Evolutionary conservation across 1,140 invertebrate genomes (phyloP).

Genomic region (Drosophila gunungcola): DNA sequence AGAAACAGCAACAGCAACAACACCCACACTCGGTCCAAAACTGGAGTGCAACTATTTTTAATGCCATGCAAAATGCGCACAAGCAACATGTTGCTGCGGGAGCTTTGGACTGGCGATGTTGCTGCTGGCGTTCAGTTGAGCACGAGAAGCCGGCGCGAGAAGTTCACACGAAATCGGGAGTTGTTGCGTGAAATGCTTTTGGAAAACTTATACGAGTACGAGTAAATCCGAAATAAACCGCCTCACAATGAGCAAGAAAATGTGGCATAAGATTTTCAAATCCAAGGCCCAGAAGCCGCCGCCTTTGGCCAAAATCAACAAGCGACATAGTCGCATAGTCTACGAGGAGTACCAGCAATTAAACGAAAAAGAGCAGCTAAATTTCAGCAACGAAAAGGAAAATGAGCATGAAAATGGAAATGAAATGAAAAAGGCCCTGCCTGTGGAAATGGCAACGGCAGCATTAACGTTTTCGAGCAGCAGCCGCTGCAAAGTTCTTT

Average conservation of each 20-base stretch:
- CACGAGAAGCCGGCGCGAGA: constrained; percentile 55
- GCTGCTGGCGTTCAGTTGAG: constrained; percentile 44
- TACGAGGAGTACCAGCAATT: constrained; percentile 81
- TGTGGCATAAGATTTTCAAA: constrained; percentile 84
- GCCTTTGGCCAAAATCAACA: constrained; percentile 69
- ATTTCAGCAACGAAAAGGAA: constrained; percentile 53
- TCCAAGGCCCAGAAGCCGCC: constrained; percentile 70
- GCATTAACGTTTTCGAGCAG: constrained; percentile 71
- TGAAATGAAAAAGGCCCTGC: constrained; percentile 15
- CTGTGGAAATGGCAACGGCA: constrained; percentile 33
- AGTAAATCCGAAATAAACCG: constrained; percentile 12
- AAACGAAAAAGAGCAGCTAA: constrained; percentile 47
- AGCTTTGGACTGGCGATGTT: constrained; percentile 10
- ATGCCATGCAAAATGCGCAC: constrained; percentile 64
- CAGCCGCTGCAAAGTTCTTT: constrained; percentile 73
- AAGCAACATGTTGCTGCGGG: constrained; percentile 54
- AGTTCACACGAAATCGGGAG: constrained; percentile 36
- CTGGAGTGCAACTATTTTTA: constrained; percentile 79
- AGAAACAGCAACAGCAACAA: constrained; percentile 17
- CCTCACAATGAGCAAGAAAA: constrained; percentile 79
- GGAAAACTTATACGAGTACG: constrained; percentile 35
- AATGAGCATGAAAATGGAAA: constrained; percentile 54
- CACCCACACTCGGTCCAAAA: constrained; percentile 61
- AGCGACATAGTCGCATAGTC: constrained; percentile 73
- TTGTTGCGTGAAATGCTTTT: constrained; percentile 25